Evolutionary conservation across 2,888 invertebrate species (phyloP), one percentile per base, ranked within the genome.

Genomic region (Agrotis ipsilon): DNA sequence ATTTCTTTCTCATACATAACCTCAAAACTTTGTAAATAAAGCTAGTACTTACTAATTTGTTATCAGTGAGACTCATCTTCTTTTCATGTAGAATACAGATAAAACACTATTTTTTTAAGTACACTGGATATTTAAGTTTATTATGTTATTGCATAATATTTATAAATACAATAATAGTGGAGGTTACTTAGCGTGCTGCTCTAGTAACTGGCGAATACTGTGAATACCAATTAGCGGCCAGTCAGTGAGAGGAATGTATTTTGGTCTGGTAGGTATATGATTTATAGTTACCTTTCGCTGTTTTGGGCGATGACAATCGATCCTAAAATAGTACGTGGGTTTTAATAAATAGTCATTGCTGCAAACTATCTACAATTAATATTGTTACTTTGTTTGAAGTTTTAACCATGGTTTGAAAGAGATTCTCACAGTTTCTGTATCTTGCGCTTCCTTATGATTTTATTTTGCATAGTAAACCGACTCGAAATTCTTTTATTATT

Each of bases 11-110:
- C 64, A 68, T 85, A 39, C 64, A 66, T 85, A 88, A 85, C 83
- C 82, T 84, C 62, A 81, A 81, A 81, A 24, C 11, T 64, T 65
- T 39, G 45, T 75, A 68, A 75, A 71, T 71, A 80, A 70, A 62
- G 39, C 11, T 60, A 68, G 21, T 54, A 91, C 92, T 91, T 85
- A 92, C 92, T 48, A 91, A 78, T 88, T 89, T 91, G 18, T 88
- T 80, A 75, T 87, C 75, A 58, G 80, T 79, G 51, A 83, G 24
- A 74, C 86, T 59, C 91, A 91, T 91, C 81, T 80, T 86, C 68
- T 21, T 2, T 55, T 46, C 52, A 27, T 24, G 13, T 24, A 49
- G 24, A 51, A 60, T 21, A 27, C 45, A 52, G n/a, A 32, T 65
- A 51, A 13, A 24, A 14, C 14, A 51, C 21, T 16, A 48, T 32